These are phyloP conservation scores for Onychorhynchus coronatus DNA, from an alignment of 2,113 vertebrate genomes.

Conservation along the genomic window DNA sequence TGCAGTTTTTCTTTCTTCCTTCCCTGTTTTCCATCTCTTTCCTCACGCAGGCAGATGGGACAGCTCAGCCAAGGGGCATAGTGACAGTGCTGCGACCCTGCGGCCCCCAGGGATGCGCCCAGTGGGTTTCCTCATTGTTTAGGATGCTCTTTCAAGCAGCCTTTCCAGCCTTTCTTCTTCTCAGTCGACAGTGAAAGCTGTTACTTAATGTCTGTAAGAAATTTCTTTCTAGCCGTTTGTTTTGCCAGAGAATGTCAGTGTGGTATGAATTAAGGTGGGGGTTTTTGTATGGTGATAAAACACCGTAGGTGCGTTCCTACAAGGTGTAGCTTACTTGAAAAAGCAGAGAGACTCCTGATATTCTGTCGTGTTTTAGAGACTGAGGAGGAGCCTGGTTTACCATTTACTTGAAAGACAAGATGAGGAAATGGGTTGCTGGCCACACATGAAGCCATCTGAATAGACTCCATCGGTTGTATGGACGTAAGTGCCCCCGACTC, in stretches of 20 bases:
- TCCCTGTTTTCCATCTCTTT: background rate
- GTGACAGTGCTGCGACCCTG: background rate
- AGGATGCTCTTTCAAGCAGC: background rate
- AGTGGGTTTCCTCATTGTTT: background rate
- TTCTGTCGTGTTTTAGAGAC: background rate
- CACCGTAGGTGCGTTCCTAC: background rate
- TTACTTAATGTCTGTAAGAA: background rate
- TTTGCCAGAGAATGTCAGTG: background rate
- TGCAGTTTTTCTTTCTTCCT: background rate
- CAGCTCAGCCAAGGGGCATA: fast-evolving
- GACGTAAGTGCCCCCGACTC: background rate
- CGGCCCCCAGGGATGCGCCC: background rate
- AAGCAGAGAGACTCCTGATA: background rate
- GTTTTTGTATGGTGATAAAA: background rate
- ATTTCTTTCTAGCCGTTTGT: background rate
- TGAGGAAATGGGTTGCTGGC: background rate
- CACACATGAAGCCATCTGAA: background rate
- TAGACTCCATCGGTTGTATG: fast-evolving
- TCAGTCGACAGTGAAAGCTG: background rate
- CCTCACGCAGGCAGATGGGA: background rate
- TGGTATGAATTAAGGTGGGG: background rate
- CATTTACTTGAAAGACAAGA: background rate
- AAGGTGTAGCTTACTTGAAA: background rate
- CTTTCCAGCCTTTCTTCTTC: background rate
- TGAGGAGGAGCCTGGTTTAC: background rate